Conservation (phyloP, 2,113 vertebrate species). For the Ictalurus punctatus region DNA sequence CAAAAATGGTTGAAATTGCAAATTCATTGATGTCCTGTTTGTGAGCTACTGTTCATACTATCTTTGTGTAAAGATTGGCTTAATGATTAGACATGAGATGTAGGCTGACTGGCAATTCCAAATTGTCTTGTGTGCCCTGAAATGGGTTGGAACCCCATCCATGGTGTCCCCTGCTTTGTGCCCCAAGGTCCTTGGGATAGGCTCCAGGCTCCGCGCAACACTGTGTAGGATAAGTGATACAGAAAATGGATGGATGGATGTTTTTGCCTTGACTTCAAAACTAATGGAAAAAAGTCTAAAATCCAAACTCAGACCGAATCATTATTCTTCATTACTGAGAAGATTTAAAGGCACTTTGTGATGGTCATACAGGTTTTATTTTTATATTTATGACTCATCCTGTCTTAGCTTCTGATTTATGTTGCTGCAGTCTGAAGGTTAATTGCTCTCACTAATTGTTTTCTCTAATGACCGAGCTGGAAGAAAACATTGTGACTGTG, state of each 20-base stretch:
- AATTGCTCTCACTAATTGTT: neutral
- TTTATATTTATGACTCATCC: neutral
- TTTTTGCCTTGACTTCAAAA: neutral
- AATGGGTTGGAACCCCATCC: no score
- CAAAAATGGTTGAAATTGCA: neutral
- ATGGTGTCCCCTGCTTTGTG: no score
- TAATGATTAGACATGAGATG: no score
- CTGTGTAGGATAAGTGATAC: no score
- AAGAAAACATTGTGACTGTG: neutral
- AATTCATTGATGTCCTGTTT: no score
- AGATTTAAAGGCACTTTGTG: neutral
- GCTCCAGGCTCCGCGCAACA: no score
- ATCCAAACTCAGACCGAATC: neutral
- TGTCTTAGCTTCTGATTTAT: neutral
- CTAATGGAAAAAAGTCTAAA: neutral
- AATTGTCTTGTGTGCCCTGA: no score
- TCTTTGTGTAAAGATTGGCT: neutral
- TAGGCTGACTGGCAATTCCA: no score
- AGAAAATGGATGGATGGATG: no score
- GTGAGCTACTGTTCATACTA: neutral
- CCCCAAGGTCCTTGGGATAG: no score
- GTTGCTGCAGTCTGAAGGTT: neutral
- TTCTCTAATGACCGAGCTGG: neutral
- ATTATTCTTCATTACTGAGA: neutral
- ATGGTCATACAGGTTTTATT: neutral